phyloP scores from a whole-genome alignment of 2,888 invertebrate species.

The Hydraecia micacea region DNA sequence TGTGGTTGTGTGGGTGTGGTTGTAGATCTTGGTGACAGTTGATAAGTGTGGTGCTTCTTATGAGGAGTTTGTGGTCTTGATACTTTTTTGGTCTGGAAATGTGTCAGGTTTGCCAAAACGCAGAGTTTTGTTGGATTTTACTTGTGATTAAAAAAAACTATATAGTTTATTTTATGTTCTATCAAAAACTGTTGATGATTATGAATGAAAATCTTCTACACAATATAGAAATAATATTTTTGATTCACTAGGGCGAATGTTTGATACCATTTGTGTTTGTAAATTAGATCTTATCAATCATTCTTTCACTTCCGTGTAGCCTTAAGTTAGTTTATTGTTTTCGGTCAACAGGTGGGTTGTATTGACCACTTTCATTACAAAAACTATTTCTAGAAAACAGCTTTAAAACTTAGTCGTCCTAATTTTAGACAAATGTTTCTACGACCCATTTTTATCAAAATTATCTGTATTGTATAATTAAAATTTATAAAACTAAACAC shows the following conservation, averaged over 20 bases:
- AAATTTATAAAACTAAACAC: slow-evolving; percentile 1
- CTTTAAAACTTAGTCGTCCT: no score
- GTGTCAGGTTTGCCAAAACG: slow-evolving; percentile 36
- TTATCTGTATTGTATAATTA: slow-evolving; percentile 5
- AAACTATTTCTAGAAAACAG: background rate
- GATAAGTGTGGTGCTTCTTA: slow-evolving; percentile 51
- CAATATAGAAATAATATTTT: background rate
- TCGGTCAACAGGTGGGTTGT: background rate
- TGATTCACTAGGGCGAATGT: background rate
- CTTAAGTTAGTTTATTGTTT: slow-evolving; percentile 7
- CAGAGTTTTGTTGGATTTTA: background rate
- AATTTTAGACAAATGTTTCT: background rate
- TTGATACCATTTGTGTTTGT: background rate
- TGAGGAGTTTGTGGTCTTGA: slow-evolving; percentile 41
- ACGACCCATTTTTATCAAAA: slow-evolving; percentile 1
- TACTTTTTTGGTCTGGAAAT: slow-evolving; percentile 28
- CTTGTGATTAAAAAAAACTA: background rate
- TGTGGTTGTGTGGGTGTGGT: slow-evolving; percentile 59
- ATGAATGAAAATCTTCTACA: background rate
- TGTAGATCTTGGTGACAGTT: slow-evolving; percentile 51
- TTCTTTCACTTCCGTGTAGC: slow-evolving; percentile 37
- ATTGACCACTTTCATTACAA: slow-evolving; percentile 11
- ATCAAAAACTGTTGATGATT: background rate
- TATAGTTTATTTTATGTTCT: background rate
- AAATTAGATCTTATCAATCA: slow-evolving; percentile 7